A percentile compares a stretch with the other conserved stretches of the same genome.
These are phyloP conservation scores for Trichogramma dendrolimi DNA, from an alignment of 2,888 invertebrate genomes.

Conservation along the genomic window DNA sequence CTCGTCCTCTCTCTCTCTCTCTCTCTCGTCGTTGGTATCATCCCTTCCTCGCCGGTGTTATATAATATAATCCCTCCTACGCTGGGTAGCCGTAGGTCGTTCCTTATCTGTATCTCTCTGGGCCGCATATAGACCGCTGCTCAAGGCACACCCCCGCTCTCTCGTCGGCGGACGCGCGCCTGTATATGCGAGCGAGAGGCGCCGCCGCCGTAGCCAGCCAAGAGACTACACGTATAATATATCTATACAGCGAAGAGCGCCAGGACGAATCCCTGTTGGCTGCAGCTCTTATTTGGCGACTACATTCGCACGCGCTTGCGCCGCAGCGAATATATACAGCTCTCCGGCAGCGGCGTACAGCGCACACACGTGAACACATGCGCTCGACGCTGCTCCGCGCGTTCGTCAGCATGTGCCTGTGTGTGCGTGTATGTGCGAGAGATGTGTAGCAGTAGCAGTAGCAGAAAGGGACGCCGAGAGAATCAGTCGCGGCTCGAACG, in stretches of 20 bases:
- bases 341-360: too few species aligned
- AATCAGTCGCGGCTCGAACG: slow-evolving; percentile 49
- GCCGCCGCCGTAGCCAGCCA: slow-evolving; percentile 27
- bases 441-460: slow-evolving; percentile 1
- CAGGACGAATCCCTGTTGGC: too few species aligned
- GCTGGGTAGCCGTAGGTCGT: neutral
- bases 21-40: neutral
- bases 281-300: too few species aligned
- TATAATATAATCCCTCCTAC: neutral
- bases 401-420: slow-evolving; percentile 29
- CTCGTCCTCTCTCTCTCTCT: neutral
- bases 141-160: neutral
- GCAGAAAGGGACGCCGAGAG: slow-evolving; percentile 30
- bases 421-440: neutral
- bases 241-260: too few species aligned
- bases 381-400: neutral
- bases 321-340: too few species aligned
- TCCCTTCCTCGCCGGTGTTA: neutral
- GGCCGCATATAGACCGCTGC: neutral
- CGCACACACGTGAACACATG: neutral
- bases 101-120: slow-evolving; percentile 5
- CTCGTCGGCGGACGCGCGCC: neutral
- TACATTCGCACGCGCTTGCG: too few species aligned
- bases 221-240: slow-evolving; percentile 6
- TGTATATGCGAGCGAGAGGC: neutral